Evolutionary conservation across 2,888 invertebrate species (phyloP).

Genomic region (Ceratothoa steindachneri): DNA sequence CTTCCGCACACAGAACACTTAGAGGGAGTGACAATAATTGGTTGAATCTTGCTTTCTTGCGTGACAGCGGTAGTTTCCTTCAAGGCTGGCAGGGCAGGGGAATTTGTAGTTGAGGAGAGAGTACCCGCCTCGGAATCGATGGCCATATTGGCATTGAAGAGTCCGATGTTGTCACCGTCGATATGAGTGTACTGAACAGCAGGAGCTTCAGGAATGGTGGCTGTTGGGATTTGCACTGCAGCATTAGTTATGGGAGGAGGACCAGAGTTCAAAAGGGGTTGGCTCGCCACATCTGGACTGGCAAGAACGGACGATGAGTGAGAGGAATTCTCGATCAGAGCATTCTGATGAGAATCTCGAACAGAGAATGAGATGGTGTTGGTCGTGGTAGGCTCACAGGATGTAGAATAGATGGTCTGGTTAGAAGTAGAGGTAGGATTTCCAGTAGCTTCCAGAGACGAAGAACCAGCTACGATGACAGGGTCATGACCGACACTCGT

Average conservation of each 20-base stretch:
- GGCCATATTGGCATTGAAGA: not conserved
- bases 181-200: not conserved
- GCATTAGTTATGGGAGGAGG: not conserved
- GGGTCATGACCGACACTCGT: slow-evolving; percentile 1
- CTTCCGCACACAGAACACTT: slow-evolving; percentile 61
- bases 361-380: not conserved
- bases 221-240: not conserved
- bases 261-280: not conserved
- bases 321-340: not conserved
- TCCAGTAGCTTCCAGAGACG: not conserved
- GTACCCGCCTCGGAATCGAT: not conserved
- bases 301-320: not conserved
- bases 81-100: not conserved
- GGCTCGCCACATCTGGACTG: not conserved
- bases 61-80: not conserved
- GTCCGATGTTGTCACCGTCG: not conserved
- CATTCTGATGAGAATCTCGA: not conserved
- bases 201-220: not conserved
- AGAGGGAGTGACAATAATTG: slow-evolving; percentile 56
- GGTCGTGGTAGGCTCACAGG: not conserved
- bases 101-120: not conserved
- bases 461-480: not conserved
- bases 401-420: not conserved
- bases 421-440: not conserved
- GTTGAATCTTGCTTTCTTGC: not conserved